Evolutionary conservation across 2,797 vertebrate species (phyloP).

Genomic region (Pyrocephalus nanus): DNA sequence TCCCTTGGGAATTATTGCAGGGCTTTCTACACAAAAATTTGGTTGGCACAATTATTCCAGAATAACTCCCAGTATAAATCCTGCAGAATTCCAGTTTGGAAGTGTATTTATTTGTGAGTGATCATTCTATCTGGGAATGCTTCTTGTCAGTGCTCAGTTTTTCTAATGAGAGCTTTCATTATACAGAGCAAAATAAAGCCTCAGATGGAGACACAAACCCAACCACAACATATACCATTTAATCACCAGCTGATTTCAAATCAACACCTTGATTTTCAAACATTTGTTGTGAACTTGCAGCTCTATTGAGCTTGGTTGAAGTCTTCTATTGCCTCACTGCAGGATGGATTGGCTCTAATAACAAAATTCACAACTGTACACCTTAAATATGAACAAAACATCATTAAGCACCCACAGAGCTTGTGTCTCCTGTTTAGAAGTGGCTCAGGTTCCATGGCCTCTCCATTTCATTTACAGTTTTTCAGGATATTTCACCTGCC

Average conservation of each 20-base stretch:
- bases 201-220: background rate
- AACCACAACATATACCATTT: background rate
- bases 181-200: background rate
- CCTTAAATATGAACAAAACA: background rate
- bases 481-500: background rate
- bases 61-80: background rate
- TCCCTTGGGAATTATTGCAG: background rate
- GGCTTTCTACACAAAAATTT: background rate
- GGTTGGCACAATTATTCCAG: background rate
- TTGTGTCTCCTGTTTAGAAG: background rate
- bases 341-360: background rate
- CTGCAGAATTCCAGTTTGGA: background rate
- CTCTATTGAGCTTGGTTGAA: background rate
- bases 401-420: background rate
- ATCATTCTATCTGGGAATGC: background rate
- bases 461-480: background rate
- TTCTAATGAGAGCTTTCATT: background rate
- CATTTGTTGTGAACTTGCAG: background rate
- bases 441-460: background rate
- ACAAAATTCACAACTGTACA: background rate
- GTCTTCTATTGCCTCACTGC: background rate
- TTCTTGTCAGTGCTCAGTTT: background rate
- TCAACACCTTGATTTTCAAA: background rate
- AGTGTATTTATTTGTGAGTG: background rate
- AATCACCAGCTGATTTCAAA: background rate